Conservation (phyloP, 2,888 invertebrate species). For the Rhyacophila evoluta region DNA sequence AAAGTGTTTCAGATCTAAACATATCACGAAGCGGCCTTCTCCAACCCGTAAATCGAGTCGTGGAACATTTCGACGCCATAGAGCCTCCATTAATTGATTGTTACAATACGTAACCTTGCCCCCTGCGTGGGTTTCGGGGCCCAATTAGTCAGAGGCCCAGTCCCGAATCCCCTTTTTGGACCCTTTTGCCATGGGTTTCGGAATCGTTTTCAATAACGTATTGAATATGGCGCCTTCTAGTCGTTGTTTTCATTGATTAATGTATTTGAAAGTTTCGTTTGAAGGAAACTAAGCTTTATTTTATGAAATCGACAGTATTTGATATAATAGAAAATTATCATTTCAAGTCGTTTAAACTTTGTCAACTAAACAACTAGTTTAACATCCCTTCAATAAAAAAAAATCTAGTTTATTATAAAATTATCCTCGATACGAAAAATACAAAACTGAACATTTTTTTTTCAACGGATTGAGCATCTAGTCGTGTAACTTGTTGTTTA, state of each 20-base stretch:
- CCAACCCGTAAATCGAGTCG: neutral
- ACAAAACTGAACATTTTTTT: too few relatives aligned
- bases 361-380: too few relatives aligned
- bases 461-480: too few relatives aligned
- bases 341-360: too few relatives aligned
- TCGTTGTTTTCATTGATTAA: neutral
- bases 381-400: too few relatives aligned
- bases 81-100: slow-evolving; percentile 29
- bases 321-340: too few relatives aligned
- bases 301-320: neutral
- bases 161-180: neutral
- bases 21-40: neutral
- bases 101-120: slow-evolving; percentile 31
- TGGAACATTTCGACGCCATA: neutral
- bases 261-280: slow-evolving; percentile 13
- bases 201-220: neutral
- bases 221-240: neutral
- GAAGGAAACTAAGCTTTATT: neutral
- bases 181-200: neutral
- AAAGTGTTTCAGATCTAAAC: slow-evolving; percentile 7
- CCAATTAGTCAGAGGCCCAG: slow-evolving; percentile 28
- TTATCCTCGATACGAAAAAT: too few relatives aligned
- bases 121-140: neutral
- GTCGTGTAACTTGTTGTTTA: too few relatives aligned
- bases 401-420: too few relatives aligned